Conservation (phyloP, 2,113 vertebrate genomes). For the Peucedramus taeniatus region DNA sequence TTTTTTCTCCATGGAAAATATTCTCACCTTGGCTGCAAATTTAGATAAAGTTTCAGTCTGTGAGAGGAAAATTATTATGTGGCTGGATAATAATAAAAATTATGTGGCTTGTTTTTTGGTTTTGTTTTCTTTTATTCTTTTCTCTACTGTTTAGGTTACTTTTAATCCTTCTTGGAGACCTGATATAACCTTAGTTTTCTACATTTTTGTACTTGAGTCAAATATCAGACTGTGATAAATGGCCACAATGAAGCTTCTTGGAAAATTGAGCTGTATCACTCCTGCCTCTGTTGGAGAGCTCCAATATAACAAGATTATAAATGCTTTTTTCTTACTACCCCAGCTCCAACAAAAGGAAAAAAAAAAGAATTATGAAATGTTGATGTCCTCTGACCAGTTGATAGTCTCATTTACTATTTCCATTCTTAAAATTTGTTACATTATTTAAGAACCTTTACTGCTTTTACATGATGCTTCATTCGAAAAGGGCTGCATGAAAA, state of each 20-base stretch:
- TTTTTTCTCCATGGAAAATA: constrained; percentile 11
- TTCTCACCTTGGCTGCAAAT: neutral
- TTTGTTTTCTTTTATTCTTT: neutral
- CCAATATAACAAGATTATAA: neutral
- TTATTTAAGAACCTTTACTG: neutral
- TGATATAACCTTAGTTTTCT: neutral
- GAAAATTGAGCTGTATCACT: neutral
- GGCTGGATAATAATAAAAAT: no score
- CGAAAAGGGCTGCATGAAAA: neutral
- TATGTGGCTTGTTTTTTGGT: neutral
- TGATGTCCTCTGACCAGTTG: neutral
- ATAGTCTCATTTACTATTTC: neutral
- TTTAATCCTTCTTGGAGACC: neutral
- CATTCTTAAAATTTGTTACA: neutral
- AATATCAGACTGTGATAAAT: neutral
- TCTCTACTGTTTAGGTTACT: neutral
- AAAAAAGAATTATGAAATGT: neutral
- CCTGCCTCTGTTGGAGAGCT: neutral
- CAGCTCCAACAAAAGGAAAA: neutral
- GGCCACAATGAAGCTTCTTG: neutral
- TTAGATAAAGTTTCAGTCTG: neutral
- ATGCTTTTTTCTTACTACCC: neutral
- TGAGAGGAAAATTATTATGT: neutral
- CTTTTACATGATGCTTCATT: neutral
- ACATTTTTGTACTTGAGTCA: neutral